Evolutionary conservation across 2,797 vertebrate species (phyloP).

Genomic region (Anabas testudineus): DNA sequence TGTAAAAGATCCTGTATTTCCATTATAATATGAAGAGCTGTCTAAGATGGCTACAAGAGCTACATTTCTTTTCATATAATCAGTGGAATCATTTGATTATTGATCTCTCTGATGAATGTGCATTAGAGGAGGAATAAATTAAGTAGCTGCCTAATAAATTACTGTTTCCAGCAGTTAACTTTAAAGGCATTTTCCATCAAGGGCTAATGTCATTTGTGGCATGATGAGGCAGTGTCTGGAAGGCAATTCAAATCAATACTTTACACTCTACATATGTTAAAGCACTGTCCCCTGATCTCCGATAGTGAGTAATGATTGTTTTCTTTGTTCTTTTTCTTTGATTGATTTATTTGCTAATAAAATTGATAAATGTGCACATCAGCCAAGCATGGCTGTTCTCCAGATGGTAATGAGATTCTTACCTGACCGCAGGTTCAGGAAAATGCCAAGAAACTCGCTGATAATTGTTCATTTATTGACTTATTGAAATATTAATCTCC

Average conservation of each 20-base stretch:
- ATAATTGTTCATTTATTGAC: conserved; percentile 20
- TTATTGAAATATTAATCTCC: conserved; percentile 23
- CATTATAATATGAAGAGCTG: conserved; percentile 44
- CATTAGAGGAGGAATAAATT: conserved; percentile 77
- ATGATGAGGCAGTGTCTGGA: conserved; percentile 76
- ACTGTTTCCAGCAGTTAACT: conserved; percentile 78
- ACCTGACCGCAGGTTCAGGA: background rate
- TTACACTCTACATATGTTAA: conserved; percentile 27
- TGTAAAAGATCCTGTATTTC: conserved; percentile 48
- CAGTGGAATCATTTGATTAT: conserved; percentile 77
- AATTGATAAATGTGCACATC: conserved; percentile 4
- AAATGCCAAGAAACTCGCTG: conserved; percentile 16
- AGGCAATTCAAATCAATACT: conserved; percentile 77
- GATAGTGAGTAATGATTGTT: conserved; percentile 26
- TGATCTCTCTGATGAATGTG: conserved; percentile 76
- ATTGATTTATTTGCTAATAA: conserved; percentile 24
- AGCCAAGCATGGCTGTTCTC: background rate
- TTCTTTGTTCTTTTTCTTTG: conserved; percentile 21
- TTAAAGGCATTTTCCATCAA: conserved; percentile 81
- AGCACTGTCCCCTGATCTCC: background rate
- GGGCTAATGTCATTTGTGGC: conserved; percentile 71
- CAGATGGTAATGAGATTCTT: conserved; percentile 3
- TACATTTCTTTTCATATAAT: conserved; percentile 69
- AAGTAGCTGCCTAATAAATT: conserved; percentile 78
- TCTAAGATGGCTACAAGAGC: conserved; percentile 34